Evolutionary conservation across 2,797 vertebrate species (phyloP), one percentile per base, ranked within the genome.

Genomic region (Potorous gilbertii): DNA sequence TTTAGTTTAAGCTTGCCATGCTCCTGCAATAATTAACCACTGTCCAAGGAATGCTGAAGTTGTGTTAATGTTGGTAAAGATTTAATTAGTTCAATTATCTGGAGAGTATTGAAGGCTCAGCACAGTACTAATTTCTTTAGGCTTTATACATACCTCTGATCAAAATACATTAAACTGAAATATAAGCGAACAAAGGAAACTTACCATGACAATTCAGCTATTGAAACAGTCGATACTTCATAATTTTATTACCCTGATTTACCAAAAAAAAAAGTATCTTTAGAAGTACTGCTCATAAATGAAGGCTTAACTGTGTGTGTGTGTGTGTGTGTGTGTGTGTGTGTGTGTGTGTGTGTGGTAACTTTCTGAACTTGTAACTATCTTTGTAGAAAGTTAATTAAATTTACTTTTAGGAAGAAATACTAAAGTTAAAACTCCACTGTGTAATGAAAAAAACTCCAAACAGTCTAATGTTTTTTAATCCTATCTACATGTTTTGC

Each of bases 31-130:
- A 99, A 99, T 99, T 99, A 99, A 98, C 98, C 98, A 98, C 98
- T 98, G 99, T 99, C 98, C 98, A 98, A 99, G 98, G 98, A 99
- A 99, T 98, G 99, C 98, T 94, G 94, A 97, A 98, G 98, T 98
- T 98, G 98, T 98, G 98, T 98, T 99, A 99, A 99, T 99, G 99
- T 99, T 99, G 98, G 98, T 99, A 99, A 99, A 99, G 99, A 99
- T 99, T 99, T 99, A 99, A 99, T 99, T 99, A 99, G 98, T 98
- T 99, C 98, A 98, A 99, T 99, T 99, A 99, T 99, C 99, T 98
- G 96, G 98, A 98, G 99, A 98, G 97, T 97, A 98, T 50, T 98
- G 98, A 98, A 98, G 96, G 97, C 98, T 98, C 98, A 97, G 98
- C 98, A 98, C 96, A 98, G 97, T 94, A 98, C 98, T 98, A 94